Conservation (phyloP, 2,113 vertebrate genomes). For the Stictonetta naevosa region DNA sequence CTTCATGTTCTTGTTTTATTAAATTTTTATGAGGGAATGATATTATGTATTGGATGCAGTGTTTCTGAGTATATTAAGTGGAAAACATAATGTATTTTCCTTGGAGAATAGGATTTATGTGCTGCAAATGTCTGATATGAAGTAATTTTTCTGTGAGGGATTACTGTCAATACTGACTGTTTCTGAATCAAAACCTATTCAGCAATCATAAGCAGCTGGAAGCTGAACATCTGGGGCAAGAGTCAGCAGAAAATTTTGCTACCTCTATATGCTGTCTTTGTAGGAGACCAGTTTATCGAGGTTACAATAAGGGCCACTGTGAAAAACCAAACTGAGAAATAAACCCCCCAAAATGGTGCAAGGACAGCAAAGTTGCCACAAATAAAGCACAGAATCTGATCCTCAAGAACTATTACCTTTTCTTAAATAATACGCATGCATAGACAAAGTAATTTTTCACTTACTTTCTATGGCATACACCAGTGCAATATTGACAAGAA, state of each 20-base stretch:
- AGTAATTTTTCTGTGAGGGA: conserved; percentile 33
- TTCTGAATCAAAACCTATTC: conserved; percentile 51
- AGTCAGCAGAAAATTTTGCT: conserved; percentile 59
- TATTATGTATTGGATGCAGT: not conserved
- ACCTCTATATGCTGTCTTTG: conserved; percentile 32
- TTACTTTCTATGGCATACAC: not conserved
- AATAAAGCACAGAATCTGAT: not conserved
- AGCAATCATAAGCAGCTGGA: conserved; percentile 33
- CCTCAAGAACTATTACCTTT: not conserved
- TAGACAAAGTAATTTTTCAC: not conserved
- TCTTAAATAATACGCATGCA: not conserved
- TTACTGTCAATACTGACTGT: conserved; percentile 49
- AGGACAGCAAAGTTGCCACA: not conserved
- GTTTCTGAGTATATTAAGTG: conserved; percentile 16
- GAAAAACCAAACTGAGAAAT: conserved; percentile 34
- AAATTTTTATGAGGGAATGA: conserved; percentile 11
- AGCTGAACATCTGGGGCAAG: conserved; percentile 42
- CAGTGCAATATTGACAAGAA: not conserved
- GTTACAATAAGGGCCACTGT: not conserved
- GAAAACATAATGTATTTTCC: conserved; percentile 36
- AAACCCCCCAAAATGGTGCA: not conserved
- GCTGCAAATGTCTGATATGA: conserved; percentile 52
- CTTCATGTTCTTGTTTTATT: not conserved
- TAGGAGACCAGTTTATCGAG: conserved; percentile 13
- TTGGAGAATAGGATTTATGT: conserved; percentile 33